Base-by-base conservation (phyloP, 92 coral and sea anemone genomes). In the Pocillopora grandis region DNA sequence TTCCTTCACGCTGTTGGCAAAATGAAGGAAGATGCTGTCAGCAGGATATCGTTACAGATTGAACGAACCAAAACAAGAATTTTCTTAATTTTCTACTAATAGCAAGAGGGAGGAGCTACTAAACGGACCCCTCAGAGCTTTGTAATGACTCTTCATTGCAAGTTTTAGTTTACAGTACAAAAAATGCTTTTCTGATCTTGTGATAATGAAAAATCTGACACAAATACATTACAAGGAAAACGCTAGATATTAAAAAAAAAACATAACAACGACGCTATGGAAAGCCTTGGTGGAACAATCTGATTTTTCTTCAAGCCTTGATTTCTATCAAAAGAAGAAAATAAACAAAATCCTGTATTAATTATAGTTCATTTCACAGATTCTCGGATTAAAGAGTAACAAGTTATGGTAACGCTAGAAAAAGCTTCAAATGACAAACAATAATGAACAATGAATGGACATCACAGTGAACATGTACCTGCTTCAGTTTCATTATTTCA, bases 61-160 rank as follows among this genome's bases (percentile, higher is more conserved):
- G 52, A 82, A 72, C 73, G 86, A 52, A 66, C 63, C 42, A 27
- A 52, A 83, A 83, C 86, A 83, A 83, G 72, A 83, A 73, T 72
- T 65, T 66, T 75, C 64, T 82, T 73, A 55, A 82, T 73, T 62
- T 82, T 75, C 62, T 64, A 16, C 79, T 83, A 83, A 83, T 83
- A 63, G 80, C 80, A 16, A 18, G 74, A 83, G 86, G 86, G 86
- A 27, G 72, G 86, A 65, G 80, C 21, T 33, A 83, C 72, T 83
- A 48, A 76, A 55, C 48, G 80, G 80, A 75, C 86, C 86, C 86
- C 86, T 64, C 6, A 75, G 64, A 42, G 74, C 55, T 64, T 74
- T 83, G 86, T 83, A 74, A 83, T 74, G 63, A 72, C 86, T 72
- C 66, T 83, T 83, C 75, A 83, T 83, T 74, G 65, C 58, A 48